phyloP scores from a whole-genome alignment of 2,888 invertebrate genomes.

The Pimpla rufipes region DNA sequence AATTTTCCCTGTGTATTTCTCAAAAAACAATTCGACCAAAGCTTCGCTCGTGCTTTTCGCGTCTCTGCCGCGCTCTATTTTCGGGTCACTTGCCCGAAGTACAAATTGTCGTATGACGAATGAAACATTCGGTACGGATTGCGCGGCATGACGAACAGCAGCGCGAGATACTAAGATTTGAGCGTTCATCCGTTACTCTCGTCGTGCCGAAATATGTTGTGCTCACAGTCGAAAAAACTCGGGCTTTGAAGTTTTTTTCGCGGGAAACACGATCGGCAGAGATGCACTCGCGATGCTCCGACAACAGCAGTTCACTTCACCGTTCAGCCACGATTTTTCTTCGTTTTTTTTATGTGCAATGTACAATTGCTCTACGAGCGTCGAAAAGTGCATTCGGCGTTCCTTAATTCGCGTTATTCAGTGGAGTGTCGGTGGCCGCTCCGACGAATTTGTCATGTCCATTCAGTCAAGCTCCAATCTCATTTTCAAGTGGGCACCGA shows the following conservation, averaged over 20 bases:
- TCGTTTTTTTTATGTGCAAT: not conserved
- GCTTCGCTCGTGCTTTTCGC: conserved; percentile 9
- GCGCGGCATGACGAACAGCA: not conserved
- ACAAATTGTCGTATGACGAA: not conserved
- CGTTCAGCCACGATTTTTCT: not conserved
- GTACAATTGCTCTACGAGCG: not conserved
- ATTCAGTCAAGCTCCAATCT: not conserved
- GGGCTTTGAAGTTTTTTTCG: conserved; percentile 31
- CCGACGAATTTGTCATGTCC: not conserved
- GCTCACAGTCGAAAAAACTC: conserved; percentile 1
- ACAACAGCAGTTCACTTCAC: not conserved
- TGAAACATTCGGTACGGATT: no score
- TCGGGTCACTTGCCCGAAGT: conserved; percentile 9
- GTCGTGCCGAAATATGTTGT: conserved; percentile 13
- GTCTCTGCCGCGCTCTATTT: not conserved
- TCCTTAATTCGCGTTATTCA: not conserved
- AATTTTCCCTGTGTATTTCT: conserved; percentile 1
- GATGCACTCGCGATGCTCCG: not conserved
- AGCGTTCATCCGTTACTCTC: conserved; percentile 24
- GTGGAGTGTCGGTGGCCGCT: not conserved
- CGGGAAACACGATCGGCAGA: not conserved
- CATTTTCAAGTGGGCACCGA: no score
- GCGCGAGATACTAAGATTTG: conserved; percentile 10
- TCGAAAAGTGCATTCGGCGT: not conserved
- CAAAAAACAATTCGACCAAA: not conserved